A percentile compares a stretch with the other conserved stretches of the same genome.
Evolutionary conservation across 2,888 invertebrate species (phyloP).

Genomic region (Proisotoma minuta): DNA sequence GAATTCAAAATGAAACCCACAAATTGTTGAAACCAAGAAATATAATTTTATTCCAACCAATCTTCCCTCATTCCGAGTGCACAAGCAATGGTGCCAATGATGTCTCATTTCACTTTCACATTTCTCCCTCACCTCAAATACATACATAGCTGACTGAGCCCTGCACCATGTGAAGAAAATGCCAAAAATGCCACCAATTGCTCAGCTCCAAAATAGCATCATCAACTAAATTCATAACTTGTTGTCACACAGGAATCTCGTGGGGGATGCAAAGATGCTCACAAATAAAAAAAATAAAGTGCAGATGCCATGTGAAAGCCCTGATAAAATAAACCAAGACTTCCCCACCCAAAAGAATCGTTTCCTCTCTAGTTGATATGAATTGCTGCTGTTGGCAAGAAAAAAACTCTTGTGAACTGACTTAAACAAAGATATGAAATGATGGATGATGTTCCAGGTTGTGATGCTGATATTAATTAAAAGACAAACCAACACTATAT

Average conservation of each 20-base stretch:
- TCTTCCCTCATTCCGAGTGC: not conserved
- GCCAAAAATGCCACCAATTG: not conserved
- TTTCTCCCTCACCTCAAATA: not conserved
- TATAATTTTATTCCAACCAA: not conserved
- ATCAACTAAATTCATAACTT: slow-evolving; percentile 1
- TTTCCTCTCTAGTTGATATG: too few species aligned
- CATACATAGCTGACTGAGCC: not conserved
- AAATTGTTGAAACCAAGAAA: slow-evolving; percentile 5
- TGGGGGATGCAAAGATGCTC: too few species aligned
- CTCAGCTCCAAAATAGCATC: not conserved
- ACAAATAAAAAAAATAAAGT: too few species aligned
- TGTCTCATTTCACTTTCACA: slow-evolving; percentile 1
- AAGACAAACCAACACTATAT: too few species aligned
- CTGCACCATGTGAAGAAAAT: not conserved
- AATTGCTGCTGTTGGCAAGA: too few species aligned
- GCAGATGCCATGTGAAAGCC: too few species aligned
- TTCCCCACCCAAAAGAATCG: too few species aligned
- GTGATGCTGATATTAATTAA: slow-evolving; percentile 45
- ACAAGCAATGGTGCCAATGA: not conserved
- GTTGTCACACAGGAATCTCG: too few species aligned
- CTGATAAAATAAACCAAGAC: too few species aligned
- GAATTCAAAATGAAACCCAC: not conserved
- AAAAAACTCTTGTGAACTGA: too few species aligned
- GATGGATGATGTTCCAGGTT: slow-evolving; percentile 43
- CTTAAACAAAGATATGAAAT: slow-evolving; percentile 35